Percentiles rank a stretch among this genome's conserved stretches.
Evolutionary conservation across 64 coral and sea anemone genomes (phyloP).

Genomic region (Orbicella faveolata): DNA sequence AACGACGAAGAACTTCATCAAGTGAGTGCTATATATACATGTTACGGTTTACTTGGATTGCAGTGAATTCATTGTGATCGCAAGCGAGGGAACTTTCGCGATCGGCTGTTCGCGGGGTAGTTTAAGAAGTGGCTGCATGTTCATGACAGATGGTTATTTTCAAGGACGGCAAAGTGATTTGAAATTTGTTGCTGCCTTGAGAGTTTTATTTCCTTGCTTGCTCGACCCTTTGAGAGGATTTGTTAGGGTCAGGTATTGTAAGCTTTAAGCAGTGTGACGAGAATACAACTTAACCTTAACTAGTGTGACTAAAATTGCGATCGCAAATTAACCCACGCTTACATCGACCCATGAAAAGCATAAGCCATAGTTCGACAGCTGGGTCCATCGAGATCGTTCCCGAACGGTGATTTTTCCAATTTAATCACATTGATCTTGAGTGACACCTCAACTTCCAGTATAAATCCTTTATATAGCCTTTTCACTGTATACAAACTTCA

Average conservation of each 20-base stretch:
- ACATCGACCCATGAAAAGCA: too few species aligned
- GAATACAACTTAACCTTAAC: background rate
- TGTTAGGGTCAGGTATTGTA: background rate
- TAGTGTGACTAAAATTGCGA: too few species aligned
- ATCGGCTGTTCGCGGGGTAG: background rate
- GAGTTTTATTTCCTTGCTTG: background rate
- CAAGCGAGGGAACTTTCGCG: background rate
- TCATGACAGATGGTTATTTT: background rate
- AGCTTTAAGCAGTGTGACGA: background rate
- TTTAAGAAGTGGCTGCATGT: background rate
- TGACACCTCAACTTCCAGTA: too few species aligned
- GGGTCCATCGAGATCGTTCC: too few species aligned
- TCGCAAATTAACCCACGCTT: too few species aligned
- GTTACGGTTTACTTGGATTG: background rate
- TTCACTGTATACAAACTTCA: too few species aligned
- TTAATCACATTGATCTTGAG: too few species aligned
- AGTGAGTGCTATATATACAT: slow-evolving; percentile 36
- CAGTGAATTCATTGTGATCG: background rate
- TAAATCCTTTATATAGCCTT: too few species aligned
- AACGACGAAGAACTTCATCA: slow-evolving; percentile 98
- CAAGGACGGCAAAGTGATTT: background rate
- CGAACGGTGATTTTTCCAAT: too few species aligned
- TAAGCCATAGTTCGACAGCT: too few species aligned
- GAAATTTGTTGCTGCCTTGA: background rate
- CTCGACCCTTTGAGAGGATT: background rate